Percentiles rank a stretch among this genome's conserved stretches.
Evolutionary conservation across 2,113 vertebrate species (phyloP).

Genomic region (Rattus rattus): DNA sequence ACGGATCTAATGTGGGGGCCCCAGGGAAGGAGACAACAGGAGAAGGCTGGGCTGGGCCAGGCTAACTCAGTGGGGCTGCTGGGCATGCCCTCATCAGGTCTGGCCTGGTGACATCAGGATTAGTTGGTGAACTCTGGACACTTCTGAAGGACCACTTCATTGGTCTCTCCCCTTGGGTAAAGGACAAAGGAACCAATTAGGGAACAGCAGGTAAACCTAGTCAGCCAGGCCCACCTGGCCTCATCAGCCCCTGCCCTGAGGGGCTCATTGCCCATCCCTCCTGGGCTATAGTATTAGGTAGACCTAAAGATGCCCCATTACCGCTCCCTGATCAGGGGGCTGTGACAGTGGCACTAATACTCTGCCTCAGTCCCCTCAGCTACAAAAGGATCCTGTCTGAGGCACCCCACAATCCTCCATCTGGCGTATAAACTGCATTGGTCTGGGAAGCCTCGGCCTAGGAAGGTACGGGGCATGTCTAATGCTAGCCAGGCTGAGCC

Average conservation of each 20-base stretch:
- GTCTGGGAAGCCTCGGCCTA: neutral
- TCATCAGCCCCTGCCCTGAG: neutral
- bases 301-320: neutral
- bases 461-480: neutral
- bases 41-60: neutral
- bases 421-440: neutral
- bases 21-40: neutral
- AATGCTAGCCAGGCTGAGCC: neutral
- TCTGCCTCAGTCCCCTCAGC: neutral
- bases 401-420: neutral
- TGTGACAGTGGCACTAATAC: neutral
- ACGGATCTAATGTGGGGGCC: constrained; percentile 44
- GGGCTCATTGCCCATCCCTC: accelerated
- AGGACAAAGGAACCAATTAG: neutral
- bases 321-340: neutral
- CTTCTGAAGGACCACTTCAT: neutral
- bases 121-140: neutral
- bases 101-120: neutral
- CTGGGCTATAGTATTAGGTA: neutral
- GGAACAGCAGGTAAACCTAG: neutral
- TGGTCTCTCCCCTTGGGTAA: neutral
- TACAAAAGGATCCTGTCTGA: neutral
- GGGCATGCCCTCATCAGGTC: neutral
- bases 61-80: neutral
- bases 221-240: neutral